These are phyloP conservation scores for Acronicta alni DNA, from an alignment of 2,888 invertebrate genomes.

Conservation along the genomic window DNA sequence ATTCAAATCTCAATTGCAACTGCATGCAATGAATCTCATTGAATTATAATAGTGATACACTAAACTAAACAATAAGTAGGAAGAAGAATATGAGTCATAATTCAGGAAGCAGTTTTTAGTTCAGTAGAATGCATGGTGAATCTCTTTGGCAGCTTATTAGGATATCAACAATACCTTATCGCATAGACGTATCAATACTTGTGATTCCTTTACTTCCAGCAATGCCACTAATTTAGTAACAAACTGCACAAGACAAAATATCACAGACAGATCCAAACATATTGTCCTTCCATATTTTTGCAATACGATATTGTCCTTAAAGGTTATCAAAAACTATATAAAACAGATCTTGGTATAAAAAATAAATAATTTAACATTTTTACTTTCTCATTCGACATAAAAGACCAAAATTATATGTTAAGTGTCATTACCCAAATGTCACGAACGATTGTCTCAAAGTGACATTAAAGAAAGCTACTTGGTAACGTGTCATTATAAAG, in stretches of 20 bases:
- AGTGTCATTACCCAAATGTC: slow-evolving; percentile 55
- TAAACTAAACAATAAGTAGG: too few relatives aligned
- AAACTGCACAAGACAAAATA: slow-evolving; percentile 24
- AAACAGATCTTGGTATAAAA: slow-evolving; percentile 32
- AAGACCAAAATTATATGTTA: slow-evolving; percentile 51
- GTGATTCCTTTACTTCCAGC: too few relatives aligned
- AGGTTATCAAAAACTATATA: slow-evolving; percentile 37
- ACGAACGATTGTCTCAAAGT: slow-evolving; percentile 54
- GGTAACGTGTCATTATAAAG: slow-evolving; percentile 73
- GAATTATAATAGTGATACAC: too few relatives aligned
- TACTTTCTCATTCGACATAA: slow-evolving; percentile 43
- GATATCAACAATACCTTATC: too few relatives aligned
- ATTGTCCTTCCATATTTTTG: slow-evolving; percentile 35
- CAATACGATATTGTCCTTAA: slow-evolving; percentile 36
- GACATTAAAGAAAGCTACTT: slow-evolving; percentile 60
- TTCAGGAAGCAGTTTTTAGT: too few relatives aligned
- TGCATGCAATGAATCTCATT: too few relatives aligned
- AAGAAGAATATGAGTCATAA: too few relatives aligned
- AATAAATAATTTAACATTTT: slow-evolving; percentile 47
- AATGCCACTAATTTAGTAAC: slow-evolving; percentile 16
- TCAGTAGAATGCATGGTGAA: too few relatives aligned
- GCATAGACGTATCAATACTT: too few relatives aligned
- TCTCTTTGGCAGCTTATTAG: too few relatives aligned
- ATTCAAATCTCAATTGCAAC: neutral
- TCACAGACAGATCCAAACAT: slow-evolving; percentile 32